phyloP scores from a whole-genome alignment of 2,888 invertebrate genomes.

The Hipparchia sbordonii region DNA sequence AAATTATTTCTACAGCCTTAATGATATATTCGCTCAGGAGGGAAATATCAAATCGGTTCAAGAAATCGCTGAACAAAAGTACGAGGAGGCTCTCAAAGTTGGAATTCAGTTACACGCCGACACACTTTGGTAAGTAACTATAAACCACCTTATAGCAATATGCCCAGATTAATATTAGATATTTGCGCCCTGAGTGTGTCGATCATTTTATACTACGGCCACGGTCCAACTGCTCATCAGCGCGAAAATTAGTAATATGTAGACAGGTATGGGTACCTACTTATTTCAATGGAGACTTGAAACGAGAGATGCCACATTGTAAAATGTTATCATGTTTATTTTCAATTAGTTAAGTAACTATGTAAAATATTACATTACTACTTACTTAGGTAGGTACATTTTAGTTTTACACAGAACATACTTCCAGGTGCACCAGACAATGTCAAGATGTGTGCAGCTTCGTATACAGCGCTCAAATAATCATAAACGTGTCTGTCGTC shows the following conservation, averaged over 20 bases:
- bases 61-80: conserved; percentile 51
- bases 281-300: too few species aligned
- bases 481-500: conserved; percentile 45
- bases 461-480: conserved; percentile 52
- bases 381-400: too few species aligned
- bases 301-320: too few species aligned
- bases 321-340: too few species aligned
- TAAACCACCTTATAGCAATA: background rate
- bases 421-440: conserved; percentile 51
- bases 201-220: background rate
- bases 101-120: conserved; percentile 58
- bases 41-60: conserved; percentile 39
- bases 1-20: conserved; percentile 56
- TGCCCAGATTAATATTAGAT: too few species aligned
- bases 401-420: background rate
- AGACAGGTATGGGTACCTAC: too few species aligned
- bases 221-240: too few species aligned
- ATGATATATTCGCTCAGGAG: conserved; percentile 48
- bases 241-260: too few species aligned
- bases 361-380: too few species aligned
- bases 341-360: too few species aligned
- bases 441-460: conserved; percentile 47
- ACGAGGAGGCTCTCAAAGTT: conserved; percentile 52
- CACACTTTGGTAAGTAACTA: conserved; percentile 52
- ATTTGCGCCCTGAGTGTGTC: background rate